Evolutionary conservation across 2,113 vertebrate genomes (phyloP).

Genomic region (Rynchops niger): DNA sequence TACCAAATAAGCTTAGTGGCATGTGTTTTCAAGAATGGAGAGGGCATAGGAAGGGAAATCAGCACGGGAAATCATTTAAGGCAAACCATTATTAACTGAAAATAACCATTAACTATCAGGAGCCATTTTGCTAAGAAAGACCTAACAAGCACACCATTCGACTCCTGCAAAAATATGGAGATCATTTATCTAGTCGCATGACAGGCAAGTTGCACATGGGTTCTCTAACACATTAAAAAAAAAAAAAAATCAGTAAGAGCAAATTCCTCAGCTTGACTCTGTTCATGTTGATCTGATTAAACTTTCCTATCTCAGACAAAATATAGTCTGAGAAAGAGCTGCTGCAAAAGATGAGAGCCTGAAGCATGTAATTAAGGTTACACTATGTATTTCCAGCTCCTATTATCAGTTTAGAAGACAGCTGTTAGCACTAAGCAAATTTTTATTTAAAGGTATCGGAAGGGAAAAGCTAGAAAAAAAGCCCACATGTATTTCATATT

Average conservation of each 20-base stretch:
- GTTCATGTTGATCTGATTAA: not conserved
- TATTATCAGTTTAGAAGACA: not conserved
- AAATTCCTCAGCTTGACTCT: not conserved
- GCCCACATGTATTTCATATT: not conserved
- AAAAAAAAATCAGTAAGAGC: not conserved
- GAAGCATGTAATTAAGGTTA: constrained; percentile 12
- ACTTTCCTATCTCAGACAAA: not conserved
- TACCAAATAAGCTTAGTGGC: not conserved
- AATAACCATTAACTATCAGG: not conserved
- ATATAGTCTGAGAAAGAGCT: not conserved
- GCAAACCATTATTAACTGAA: not conserved
- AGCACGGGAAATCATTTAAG: not conserved
- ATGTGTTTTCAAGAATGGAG: not conserved
- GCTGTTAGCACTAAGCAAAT: not conserved
- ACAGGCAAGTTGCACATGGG: not conserved
- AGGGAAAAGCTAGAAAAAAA: not conserved
- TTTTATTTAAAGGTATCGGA: not conserved
- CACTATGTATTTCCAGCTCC: not conserved
- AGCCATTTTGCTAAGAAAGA: not conserved
- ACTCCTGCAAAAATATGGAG: not conserved
- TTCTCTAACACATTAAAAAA: not conserved
- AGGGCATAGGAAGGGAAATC: not conserved
- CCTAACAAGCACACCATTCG: not conserved
- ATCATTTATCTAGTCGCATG: not conserved
- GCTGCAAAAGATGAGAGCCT: not conserved